Evolutionary conservation across 1,140 invertebrate species (phyloP).

Genomic region (Dendrolimus kikuchii): DNA sequence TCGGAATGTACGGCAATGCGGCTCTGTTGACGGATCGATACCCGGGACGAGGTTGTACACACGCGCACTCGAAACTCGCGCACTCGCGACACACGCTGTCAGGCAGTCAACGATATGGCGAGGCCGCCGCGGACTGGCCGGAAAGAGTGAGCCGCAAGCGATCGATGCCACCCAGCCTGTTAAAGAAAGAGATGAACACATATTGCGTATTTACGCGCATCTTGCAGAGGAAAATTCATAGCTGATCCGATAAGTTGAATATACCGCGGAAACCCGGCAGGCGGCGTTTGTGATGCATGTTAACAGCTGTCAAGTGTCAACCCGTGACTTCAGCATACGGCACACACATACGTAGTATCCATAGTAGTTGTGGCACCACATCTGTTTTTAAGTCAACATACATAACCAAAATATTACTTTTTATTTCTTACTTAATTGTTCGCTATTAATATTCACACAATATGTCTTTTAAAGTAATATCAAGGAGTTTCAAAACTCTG

Average conservation of each 20-base stretch:
- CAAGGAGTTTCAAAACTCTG: constrained; percentile 43
- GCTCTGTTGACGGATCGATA: constrained; percentile 65
- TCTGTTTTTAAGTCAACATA: too few relatives aligned
- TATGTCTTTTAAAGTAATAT: constrained; percentile 50
- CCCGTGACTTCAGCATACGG: neutral
- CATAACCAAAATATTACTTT: too few relatives aligned
- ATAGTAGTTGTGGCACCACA: too few relatives aligned
- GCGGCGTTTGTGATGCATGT: constrained; percentile 32
- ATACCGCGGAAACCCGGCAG: constrained; percentile 26
- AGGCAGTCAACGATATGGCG: constrained; percentile 19
- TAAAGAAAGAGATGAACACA: constrained; percentile 57
- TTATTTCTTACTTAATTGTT: neutral
- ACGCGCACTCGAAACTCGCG: constrained; percentile 54
- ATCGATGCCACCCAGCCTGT: constrained; percentile 44
- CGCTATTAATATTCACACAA: constrained; percentile 6
- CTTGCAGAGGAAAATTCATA: constrained; percentile 52
- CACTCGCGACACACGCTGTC: constrained; percentile 21
- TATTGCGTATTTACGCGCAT: constrained; percentile 34
- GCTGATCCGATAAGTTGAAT: constrained; percentile 36
- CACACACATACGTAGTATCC: too few relatives aligned
- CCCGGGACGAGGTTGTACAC: constrained; percentile 36
- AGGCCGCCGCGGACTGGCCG: constrained; percentile 29
- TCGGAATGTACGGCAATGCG: constrained; percentile 71
- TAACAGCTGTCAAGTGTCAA: constrained; percentile 20
- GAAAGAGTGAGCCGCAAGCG: constrained; percentile 44